Evolutionary conservation across 2,113 vertebrate species (phyloP).

Genomic region (Syngnathus floridae): DNA sequence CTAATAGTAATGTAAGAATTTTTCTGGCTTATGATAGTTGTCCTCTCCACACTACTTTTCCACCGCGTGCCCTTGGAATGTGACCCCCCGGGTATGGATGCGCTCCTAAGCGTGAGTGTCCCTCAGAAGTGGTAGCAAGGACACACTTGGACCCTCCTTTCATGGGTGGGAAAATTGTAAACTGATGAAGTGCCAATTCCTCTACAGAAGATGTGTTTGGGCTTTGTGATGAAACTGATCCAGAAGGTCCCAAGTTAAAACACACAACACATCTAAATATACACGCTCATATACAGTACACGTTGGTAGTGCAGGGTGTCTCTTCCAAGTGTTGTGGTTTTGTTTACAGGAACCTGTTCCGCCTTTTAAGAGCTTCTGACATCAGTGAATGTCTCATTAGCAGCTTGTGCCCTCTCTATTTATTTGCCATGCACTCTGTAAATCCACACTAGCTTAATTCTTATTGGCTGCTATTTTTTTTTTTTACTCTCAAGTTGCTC

Average conservation of each 20-base stretch:
- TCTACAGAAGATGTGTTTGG: constrained; percentile 26
- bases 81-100: constrained; percentile 17
- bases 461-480: neutral
- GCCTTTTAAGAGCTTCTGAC: constrained; percentile 17
- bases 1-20: constrained; percentile 17
- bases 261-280: constrained; percentile 5
- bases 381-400: constrained; percentile 13
- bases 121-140: constrained; percentile 37
- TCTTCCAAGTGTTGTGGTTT: constrained; percentile 13
- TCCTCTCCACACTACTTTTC: constrained; percentile 23
- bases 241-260: constrained; percentile 7
- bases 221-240: constrained; percentile 25
- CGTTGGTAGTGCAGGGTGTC: neutral
- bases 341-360: constrained; percentile 18
- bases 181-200: constrained; percentile 41
- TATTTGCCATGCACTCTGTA: neutral
- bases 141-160: constrained; percentile 14
- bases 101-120: constrained; percentile 36
- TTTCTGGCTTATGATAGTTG: constrained; percentile 12
- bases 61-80: constrained; percentile 35
- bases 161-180: constrained; percentile 13
- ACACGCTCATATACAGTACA: neutral
- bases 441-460: neutral
- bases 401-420: constrained; percentile 1
- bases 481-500: neutral